These are phyloP conservation scores for Girardinus metallicus DNA, from an alignment of 2,797 vertebrate species.

Conservation along the genomic window DNA sequence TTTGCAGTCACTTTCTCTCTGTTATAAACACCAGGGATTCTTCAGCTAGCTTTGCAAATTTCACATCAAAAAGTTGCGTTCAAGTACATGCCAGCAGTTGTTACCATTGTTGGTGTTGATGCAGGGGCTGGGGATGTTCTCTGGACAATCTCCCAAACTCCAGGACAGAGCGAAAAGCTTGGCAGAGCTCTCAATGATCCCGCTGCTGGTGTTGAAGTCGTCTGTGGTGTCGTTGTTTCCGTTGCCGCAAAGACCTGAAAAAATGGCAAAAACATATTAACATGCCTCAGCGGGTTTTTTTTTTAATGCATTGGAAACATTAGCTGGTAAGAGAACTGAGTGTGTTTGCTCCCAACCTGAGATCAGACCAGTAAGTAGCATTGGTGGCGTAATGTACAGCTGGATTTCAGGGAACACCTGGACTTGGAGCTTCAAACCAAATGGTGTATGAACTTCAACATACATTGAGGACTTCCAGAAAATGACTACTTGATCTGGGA, in stretches of 20 bases:
- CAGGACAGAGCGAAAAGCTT: constrained; percentile 81
- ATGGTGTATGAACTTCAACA: constrained; percentile 68
- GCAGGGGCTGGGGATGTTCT: constrained; percentile 55
- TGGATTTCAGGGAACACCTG: constrained; percentile 75
- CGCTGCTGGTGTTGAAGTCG: constrained; percentile 83
- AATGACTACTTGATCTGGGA: constrained; percentile 65
- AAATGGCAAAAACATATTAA: not conserved
- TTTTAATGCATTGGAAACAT: not conserved
- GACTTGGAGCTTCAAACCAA: constrained; percentile 76
- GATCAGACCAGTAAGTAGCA: constrained; percentile 24
- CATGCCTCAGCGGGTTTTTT: not conserved
- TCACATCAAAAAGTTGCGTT: too few relatives aligned
- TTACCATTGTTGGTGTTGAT: constrained; percentile 79
- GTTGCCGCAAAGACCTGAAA: constrained; percentile 86
- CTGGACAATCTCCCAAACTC: constrained; percentile 57
- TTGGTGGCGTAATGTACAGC: constrained; percentile 68
- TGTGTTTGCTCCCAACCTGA: constrained; percentile 64
- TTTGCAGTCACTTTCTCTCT: not conserved
- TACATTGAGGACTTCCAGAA: constrained; percentile 83
- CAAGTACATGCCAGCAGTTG: not conserved
- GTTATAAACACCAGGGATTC: not conserved
- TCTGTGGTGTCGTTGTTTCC: constrained; percentile 81
- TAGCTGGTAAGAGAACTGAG: not conserved
- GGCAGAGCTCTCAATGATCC: constrained; percentile 80
- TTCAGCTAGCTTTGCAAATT: too few relatives aligned